These are phyloP conservation scores for Eurypyga helias DNA, from an alignment of 2,113 vertebrate species.

Conservation along the genomic window DNA sequence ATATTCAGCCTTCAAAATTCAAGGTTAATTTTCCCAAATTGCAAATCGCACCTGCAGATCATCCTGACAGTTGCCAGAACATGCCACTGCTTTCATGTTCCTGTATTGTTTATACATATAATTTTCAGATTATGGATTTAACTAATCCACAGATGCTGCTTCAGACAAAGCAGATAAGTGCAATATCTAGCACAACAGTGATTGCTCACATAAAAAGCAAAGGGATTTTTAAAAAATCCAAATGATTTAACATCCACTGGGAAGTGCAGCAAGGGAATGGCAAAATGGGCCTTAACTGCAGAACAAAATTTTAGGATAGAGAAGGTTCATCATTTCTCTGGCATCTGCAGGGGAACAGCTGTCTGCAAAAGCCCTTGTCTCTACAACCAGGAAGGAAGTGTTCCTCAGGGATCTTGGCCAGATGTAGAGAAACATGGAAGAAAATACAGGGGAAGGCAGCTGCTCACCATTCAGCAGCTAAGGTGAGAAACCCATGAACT, in stretches of 20 bases:
- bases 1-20: neutral
- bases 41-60: neutral
- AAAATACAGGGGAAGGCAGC: neutral
- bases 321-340: neutral
- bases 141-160: neutral
- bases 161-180: neutral
- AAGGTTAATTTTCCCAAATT: neutral
- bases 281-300: neutral
- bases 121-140: neutral
- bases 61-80: neutral
- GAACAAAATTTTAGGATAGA: neutral
- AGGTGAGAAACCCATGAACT: neutral
- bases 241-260: neutral
- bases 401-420: neutral
- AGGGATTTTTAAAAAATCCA: neutral
- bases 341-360: neutral
- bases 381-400: neutral
- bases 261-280: neutral
- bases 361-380: neutral
- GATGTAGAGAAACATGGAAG: neutral
- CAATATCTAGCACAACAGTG: neutral
- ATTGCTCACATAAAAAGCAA: neutral
- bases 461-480: neutral
- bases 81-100: neutral
- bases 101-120: rapidly evolving